Percentiles rank a stretch among this genome's conserved stretches.
Conservation (phyloP, 2,888 invertebrate species). For the Lepidocyrtoides sp. region DNA sequence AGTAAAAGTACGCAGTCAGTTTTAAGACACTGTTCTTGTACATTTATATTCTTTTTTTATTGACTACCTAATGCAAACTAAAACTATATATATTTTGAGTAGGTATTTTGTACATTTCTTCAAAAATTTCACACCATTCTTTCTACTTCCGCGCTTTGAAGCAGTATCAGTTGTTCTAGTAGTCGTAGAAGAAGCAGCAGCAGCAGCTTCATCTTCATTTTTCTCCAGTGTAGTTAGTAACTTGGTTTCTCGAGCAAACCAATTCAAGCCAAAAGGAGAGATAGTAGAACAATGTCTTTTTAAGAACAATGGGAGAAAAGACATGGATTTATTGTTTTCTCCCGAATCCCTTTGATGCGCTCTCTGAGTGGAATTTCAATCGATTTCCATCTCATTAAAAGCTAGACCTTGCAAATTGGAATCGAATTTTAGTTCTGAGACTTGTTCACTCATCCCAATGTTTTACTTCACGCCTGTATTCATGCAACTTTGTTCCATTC, state of each 20-base stretch:
- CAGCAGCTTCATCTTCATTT: neutral
- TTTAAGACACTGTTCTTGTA: neutral
- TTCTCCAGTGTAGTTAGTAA: neutral
- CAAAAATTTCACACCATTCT: neutral
- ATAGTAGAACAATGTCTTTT: constrained; percentile 63
- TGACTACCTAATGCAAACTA: no score
- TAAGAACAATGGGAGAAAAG: constrained; percentile 71
- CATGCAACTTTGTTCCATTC: neutral
- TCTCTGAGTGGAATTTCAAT: constrained; percentile 81
- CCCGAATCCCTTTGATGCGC: constrained; percentile 75
- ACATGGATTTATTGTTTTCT: constrained; percentile 82
- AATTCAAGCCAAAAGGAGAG: constrained; percentile 36
- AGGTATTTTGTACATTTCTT: no score
- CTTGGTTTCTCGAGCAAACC: neutral
- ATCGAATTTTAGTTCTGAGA: constrained; percentile 66
- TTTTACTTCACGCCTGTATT: no score
- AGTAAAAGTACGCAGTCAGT: neutral
- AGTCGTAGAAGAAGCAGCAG: neutral
- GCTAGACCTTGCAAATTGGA: constrained; percentile 77
- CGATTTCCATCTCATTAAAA: constrained; percentile 83
- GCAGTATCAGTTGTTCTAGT: neutral
- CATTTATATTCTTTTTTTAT: no score
- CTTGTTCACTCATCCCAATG: constrained; percentile 1
- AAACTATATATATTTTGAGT: no score
- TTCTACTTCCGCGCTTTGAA: constrained; percentile 8